Evolutionary conservation across 1,140 invertebrate genomes (phyloP), one percentile per base, ranked within the genome.

Genomic region (Monochamus saltuarius): DNA sequence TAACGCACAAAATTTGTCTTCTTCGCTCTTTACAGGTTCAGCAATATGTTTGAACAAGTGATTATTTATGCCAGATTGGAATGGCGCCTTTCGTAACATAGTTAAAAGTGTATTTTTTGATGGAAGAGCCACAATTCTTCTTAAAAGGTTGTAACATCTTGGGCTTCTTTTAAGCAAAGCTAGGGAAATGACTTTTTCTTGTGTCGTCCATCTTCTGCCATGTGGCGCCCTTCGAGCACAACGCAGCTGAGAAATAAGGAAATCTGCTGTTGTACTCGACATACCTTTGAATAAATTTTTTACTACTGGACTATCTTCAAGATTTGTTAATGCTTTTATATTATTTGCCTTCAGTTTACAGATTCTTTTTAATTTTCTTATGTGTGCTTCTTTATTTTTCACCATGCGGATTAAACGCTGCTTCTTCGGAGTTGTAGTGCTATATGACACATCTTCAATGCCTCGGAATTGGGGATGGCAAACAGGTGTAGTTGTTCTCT

Each of bases 1-100:
- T 50, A 58, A 50, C 9, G 56, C 56, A 58, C 47, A 58, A 40
- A 11, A 49, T 39, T 38, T 37, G 50, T 47, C 43, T 14, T 46
- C 34, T 10, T 29, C 38, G 22, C 36, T 34, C n/a, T 51, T 17
- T 11, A 56, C 22, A 17, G 10, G 34, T 29, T 56, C 55, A 35
- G 34, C 14, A 14, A 56, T 37, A 19, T 56, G 55, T 47, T 36
- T n/a, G 22, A 56, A 37, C 11, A 56, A 19, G 22, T 49, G 46
- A 16, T 49, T 6, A 22, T 56, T 56, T 14, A 56, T 54, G 13
- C 52, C 52, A 17, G n/a, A 13, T 17, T 54, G 36, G 22, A 54
- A 54, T 16, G 52, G 35, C n/a, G 39, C 38, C 13, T 42, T 54
- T 16, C 40, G 16, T 13, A 54, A 42, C 10, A 54, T 13, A 9